phyloP scores from a whole-genome alignment of 92 coral and sea anemone genomes.

The Epizoanthus ramosus region DNA sequence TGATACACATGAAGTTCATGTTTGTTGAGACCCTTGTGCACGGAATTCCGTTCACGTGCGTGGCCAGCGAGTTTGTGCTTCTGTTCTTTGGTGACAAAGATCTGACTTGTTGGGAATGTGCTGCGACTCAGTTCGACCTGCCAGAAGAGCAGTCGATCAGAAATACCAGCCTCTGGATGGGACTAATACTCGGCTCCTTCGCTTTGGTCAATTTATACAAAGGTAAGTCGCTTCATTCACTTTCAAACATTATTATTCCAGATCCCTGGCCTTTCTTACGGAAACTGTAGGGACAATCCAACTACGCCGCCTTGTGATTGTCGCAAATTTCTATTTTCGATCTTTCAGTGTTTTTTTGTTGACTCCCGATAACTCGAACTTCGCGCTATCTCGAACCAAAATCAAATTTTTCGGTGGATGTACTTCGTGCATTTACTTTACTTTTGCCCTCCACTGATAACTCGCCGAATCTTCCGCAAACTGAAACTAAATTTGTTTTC shows the following conservation, averaged over 20 bases:
- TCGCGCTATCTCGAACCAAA: too few relatives aligned
- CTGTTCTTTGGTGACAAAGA: slow-evolving; percentile 73
- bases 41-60: slow-evolving; percentile 79
- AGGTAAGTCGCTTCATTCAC: slow-evolving; percentile 48
- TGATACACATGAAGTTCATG: slow-evolving; percentile 80
- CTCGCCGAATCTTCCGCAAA: too few relatives aligned
- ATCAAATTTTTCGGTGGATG: too few relatives aligned
- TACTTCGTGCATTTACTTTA: too few relatives aligned
- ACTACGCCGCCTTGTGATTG: too few relatives aligned
- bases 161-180: slow-evolving; percentile 76
- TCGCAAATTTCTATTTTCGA: too few relatives aligned
- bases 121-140: slow-evolving; percentile 45
- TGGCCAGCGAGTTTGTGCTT: slow-evolving; percentile 70
- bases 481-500: too few relatives aligned
- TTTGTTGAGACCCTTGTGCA: slow-evolving; percentile 76
- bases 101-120: slow-evolving; percentile 87
- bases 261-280: too few relatives aligned
- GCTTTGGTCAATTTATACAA: slow-evolving; percentile 72
- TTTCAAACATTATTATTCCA: not conserved
- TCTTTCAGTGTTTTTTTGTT: too few relatives aligned
- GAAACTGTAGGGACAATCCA: too few relatives aligned
- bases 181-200: slow-evolving; percentile 72
- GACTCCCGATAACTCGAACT: too few relatives aligned
- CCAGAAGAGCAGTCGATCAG: slow-evolving; percentile 66
- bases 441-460: too few relatives aligned